A percentile compares a stretch with the other conserved stretches of the same genome.
Conservation (phyloP, 2,888 invertebrate genomes). For the Apeira syringaria region DNA sequence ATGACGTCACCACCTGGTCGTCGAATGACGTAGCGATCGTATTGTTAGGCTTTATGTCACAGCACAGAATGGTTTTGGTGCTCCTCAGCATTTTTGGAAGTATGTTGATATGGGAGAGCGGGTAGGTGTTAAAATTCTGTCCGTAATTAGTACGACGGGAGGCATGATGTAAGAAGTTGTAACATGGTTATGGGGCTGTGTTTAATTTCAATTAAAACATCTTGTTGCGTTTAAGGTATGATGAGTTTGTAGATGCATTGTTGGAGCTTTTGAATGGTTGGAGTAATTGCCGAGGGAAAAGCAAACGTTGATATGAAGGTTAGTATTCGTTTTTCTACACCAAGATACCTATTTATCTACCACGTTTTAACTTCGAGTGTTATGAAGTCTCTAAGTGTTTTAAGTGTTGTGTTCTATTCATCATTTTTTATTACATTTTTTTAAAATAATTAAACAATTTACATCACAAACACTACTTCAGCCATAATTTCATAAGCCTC, state of each 20-base stretch:
- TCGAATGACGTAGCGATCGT: conserved; percentile 27
- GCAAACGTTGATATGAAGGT: too few species aligned
- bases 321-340: too few species aligned
- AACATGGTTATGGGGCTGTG: neutral
- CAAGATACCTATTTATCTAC: too few species aligned
- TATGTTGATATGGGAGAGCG: conserved; percentile 15
- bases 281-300: neutral
- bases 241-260: neutral
- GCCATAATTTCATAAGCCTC: too few species aligned
- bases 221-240: neutral
- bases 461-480: too few species aligned
- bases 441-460: too few species aligned
- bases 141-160: conserved; percentile 15
- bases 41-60: conserved; percentile 30
- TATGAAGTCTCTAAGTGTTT: too few species aligned
- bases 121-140: conserved; percentile 23
- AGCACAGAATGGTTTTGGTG: conserved; percentile 13
- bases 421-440: too few species aligned
- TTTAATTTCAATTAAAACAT: conserved; percentile 2
- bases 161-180: conserved; percentile 12
- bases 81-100: conserved; percentile 16
- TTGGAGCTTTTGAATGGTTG: neutral
- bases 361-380: too few species aligned
- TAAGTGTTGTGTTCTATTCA: too few species aligned
- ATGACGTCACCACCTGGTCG: conserved; percentile 49